These are phyloP conservation scores for Nephrotoma appendiculata DNA, from an alignment of 2,888 invertebrate species.

Conservation along the genomic window DNA sequence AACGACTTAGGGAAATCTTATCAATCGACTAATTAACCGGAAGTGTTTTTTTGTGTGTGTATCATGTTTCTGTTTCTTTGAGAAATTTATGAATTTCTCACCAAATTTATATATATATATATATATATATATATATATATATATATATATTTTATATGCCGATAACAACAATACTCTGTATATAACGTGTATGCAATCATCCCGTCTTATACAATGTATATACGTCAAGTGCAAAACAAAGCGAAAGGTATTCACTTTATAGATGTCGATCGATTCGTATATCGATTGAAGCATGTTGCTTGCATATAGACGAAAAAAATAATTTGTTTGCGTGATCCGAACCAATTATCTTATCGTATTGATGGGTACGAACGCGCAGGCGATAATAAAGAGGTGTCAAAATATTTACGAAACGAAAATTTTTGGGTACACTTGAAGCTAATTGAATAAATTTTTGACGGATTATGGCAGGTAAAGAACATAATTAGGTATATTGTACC, in stretches of 20 bases:
- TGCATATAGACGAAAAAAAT: neutral
- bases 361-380: neutral
- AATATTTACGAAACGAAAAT: neutral
- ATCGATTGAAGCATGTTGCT: neutral
- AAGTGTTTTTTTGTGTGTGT: neutral
- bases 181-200: neutral
- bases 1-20: neutral
- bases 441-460: neutral
- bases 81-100: neutral
- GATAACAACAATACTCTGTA: neutral
- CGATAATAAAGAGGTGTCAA: neutral
- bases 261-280: neutral
- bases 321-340: neutral
- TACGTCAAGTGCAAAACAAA: neutral
- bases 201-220: neutral
- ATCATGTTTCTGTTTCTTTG: neutral
- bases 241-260: neutral
- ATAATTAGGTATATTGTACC: neutral
- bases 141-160: neutral
- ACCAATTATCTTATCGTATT: neutral
- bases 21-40: neutral
- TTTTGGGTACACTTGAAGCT: neutral
- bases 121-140: too few relatives aligned
- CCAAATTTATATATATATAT: neutral
- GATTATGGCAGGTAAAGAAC: neutral